phyloP scores from a whole-genome alignment of 2,113 vertebrate genomes.

The Vulpes ferrilata region DNA sequence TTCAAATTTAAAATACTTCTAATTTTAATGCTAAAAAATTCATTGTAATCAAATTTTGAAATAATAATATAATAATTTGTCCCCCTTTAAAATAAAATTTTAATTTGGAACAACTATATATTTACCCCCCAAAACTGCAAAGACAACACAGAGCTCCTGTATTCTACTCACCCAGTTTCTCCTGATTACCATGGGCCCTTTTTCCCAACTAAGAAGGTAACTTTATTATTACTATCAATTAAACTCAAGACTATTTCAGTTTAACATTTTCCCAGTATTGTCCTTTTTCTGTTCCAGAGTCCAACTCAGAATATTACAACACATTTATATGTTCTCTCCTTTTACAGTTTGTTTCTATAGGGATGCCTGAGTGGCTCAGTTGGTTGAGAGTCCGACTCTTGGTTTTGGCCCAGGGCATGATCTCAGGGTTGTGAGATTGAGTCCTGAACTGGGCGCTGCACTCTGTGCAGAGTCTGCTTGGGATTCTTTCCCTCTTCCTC shows the following conservation, averaged over 20 bases:
- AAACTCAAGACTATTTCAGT: background rate
- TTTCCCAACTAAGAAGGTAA: background rate
- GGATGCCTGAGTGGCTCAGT: background rate
- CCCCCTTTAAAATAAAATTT: constrained; percentile 76
- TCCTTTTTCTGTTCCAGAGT: background rate
- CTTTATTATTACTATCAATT: background rate
- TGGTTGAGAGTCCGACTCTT: background rate
- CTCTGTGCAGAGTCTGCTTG: background rate
- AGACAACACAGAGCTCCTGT: background rate
- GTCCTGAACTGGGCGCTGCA: background rate
- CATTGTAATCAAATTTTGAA: constrained; percentile 86
- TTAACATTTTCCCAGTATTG: background rate
- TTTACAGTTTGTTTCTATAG: background rate
- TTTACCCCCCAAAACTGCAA: background rate
- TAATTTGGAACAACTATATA: background rate
- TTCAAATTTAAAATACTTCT: constrained; percentile 80
- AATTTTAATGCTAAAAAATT: constrained; percentile 84
- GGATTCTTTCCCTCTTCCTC: background rate
- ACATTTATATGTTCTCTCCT: background rate
- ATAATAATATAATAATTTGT: constrained; percentile 90
- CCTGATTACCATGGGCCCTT: background rate
- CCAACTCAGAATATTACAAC: background rate
- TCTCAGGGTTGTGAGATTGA: background rate
- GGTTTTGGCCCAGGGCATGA: background rate
- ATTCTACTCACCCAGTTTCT: background rate